Percentiles rank a stretch among this genome's conserved stretches.
Conservation (phyloP, 2,113 vertebrate genomes). For the Arothron firmamentum region DNA sequence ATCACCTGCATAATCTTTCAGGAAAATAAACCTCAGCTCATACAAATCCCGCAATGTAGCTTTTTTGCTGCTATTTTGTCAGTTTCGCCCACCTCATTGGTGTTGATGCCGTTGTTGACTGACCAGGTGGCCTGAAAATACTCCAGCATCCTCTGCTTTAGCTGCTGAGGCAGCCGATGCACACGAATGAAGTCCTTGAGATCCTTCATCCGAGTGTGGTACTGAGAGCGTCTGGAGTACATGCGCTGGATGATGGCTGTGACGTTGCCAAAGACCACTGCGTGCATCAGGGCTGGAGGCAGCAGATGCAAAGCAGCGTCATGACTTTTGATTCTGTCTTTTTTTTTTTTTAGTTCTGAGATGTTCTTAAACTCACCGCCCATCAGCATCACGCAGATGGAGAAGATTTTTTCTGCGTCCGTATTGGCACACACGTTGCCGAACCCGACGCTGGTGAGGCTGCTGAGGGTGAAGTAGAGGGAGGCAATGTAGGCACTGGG, state of each 20-base stretch:
- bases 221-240: slow-evolving; percentile 94
- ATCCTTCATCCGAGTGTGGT: slow-evolving; percentile 96
- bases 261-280: slow-evolving; percentile 94
- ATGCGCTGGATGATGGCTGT: slow-evolving; percentile 98
- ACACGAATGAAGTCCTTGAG: slow-evolving; percentile 95
- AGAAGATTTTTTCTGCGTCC: slow-evolving; percentile 93
- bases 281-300: slow-evolving; percentile 89
- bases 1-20: background rate
- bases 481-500: slow-evolving; percentile 93
- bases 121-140: slow-evolving; percentile 98
- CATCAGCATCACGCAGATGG: slow-evolving; percentile 96
- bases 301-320: background rate
- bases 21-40: slow-evolving; percentile 7
- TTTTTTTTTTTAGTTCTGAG: background rate
- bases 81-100: slow-evolving; percentile 82
- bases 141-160: slow-evolving; percentile 95
- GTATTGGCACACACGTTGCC: slow-evolving; percentile 96
- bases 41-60: too few species aligned
- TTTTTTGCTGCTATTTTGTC: background rate
- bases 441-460: slow-evolving; percentile 95
- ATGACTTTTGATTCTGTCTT: background rate
- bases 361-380: slow-evolving; percentile 78
- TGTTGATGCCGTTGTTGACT: slow-evolving; percentile 93
- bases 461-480: slow-evolving; percentile 97
- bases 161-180: slow-evolving; percentile 89